Percentiles rank a stretch among this genome's conserved stretches.
phyloP scores from a whole-genome alignment of 2,797 vertebrate species.

The Discoglossus pictus region DNA sequence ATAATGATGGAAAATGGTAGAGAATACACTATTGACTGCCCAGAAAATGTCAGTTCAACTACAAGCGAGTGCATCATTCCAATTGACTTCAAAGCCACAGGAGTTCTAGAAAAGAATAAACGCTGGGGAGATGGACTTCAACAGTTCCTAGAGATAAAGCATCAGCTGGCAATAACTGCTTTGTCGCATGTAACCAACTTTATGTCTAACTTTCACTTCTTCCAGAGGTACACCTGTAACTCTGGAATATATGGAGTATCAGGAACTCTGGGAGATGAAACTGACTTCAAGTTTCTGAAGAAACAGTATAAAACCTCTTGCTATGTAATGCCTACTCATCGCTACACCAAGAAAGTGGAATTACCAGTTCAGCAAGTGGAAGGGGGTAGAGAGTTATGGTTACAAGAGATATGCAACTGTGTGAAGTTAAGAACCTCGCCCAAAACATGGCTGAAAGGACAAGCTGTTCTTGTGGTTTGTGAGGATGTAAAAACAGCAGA shows the following conservation, averaged over 20 bases:
- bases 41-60: neutral
- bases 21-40: constrained; percentile 52
- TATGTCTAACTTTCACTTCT: constrained; percentile 63
- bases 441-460: constrained; percentile 31
- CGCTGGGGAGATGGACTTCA: constrained; percentile 64
- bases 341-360: constrained; percentile 66
- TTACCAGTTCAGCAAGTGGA: constrained; percentile 52
- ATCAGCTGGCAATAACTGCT: constrained; percentile 58
- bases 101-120: constrained; percentile 57
- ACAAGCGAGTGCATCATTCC: constrained; percentile 43
- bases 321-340: constrained; percentile 65
- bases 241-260: constrained; percentile 63
- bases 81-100: constrained; percentile 60
- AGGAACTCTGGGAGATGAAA: constrained; percentile 65
- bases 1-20: constrained; percentile 52
- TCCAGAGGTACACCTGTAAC: constrained; percentile 56
- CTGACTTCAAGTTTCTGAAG: constrained; percentile 59
- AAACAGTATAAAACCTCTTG: constrained; percentile 56
- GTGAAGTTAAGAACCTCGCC: constrained; percentile 44
- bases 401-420: constrained; percentile 51
- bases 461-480: constrained; percentile 67
- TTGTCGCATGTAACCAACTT: constrained; percentile 68
- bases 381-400: constrained; percentile 54
- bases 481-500: constrained; percentile 63
- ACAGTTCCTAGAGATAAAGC: constrained; percentile 71